A percentile compares a stretch with the other conserved stretches of the same genome.
Conservation (phyloP, 2,797 vertebrate genomes). For the Esox lucius region DNA sequence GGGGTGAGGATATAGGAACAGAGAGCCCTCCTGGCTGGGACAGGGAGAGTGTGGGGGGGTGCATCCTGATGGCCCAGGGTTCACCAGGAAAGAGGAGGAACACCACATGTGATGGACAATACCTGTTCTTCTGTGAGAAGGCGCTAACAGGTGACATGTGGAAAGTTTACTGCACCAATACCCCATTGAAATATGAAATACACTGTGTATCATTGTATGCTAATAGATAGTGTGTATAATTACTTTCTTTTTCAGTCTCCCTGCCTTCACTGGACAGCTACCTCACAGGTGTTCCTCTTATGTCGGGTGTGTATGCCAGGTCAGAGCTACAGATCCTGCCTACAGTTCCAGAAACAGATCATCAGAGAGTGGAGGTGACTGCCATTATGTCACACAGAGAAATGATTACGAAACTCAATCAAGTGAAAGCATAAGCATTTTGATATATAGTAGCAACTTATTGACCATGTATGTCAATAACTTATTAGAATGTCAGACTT, state of each 20-base stretch:
- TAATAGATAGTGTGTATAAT: not conserved
- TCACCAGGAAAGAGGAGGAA: slow-evolving; percentile 51
- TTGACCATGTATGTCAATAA: not conserved
- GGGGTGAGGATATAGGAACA: slow-evolving; percentile 11
- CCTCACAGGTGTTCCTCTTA: slow-evolving; percentile 69
- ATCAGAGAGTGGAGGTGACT: slow-evolving; percentile 69
- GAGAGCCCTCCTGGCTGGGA: slow-evolving; percentile 28
- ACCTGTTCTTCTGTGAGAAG: slow-evolving; percentile 70
- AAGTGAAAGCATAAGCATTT: too few species aligned
- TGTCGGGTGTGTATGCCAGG: slow-evolving; percentile 61
- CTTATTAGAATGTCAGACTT: not conserved
- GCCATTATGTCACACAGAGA: not conserved
- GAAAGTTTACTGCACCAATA: not conserved
- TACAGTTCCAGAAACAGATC: slow-evolving; percentile 50
- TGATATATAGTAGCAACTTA: too few species aligned
- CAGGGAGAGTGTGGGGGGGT: slow-evolving; percentile 30
- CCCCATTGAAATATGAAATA: not conserved
- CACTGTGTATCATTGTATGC: not conserved
- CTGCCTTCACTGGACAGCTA: slow-evolving; percentile 66
- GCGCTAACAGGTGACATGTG: slow-evolving; percentile 52
- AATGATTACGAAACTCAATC: not conserved
- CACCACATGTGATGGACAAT: slow-evolving; percentile 47
- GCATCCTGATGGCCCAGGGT: slow-evolving; percentile 66
- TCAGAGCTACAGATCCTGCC: slow-evolving; percentile 42
- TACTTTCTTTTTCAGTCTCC: slow-evolving; percentile 50